Percentiles rank a stretch among this genome's conserved stretches.
Evolutionary conservation across 2,113 vertebrate species (phyloP).

Genomic region (Cranoglanis bouderius): DNA sequence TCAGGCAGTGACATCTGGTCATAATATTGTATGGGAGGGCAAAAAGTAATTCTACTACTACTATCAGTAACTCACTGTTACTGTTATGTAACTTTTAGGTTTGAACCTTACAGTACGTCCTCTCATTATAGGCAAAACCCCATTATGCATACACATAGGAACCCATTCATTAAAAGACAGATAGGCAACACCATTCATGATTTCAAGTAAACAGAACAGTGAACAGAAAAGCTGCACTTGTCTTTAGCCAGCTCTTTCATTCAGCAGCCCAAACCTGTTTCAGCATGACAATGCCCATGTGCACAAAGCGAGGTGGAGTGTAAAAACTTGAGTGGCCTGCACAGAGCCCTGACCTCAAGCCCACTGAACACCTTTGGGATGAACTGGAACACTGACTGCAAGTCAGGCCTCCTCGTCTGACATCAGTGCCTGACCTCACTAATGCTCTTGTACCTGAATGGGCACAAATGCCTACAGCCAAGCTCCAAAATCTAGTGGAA

Average conservation of each 20-base stretch:
- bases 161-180: background rate
- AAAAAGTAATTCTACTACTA: background rate
- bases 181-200: background rate
- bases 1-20: background rate
- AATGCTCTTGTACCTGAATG: background rate
- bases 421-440: background rate
- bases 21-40: background rate
- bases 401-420: background rate
- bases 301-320: background rate
- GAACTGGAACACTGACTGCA: background rate
- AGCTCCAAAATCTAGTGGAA: background rate
- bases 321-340: background rate
- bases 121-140: background rate
- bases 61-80: background rate
- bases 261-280: background rate
- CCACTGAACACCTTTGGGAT: background rate
- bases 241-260: background rate
- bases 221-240: background rate
- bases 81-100: background rate
- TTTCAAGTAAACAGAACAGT: background rate
- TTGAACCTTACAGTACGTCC: background rate
- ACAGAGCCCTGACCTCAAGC: background rate
- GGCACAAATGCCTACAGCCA: background rate
- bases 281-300: background rate
- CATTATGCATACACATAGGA: background rate